Evolutionary conservation across 2,797 vertebrate species (phyloP), one percentile per base, ranked within the genome.

Genomic region (Neostethus bicornis): DNA sequence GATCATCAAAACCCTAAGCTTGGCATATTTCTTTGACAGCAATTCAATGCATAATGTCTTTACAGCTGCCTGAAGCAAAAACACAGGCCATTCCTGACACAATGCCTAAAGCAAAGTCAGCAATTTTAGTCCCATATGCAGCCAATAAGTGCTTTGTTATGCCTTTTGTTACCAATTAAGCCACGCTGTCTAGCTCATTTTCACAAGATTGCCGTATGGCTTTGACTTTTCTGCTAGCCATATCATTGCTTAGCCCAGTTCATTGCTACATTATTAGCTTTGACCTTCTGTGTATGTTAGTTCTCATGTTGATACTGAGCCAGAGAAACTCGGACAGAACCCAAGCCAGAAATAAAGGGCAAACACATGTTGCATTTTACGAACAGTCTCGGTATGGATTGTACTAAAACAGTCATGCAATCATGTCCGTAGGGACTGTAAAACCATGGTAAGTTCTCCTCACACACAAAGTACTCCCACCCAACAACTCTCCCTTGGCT

Each of bases 351-450:
- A 87, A 86, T 85, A 88, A 86, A 88, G 63, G 64, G 59, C 58
- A 74, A 86, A 80, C 86, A 85, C 77, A 85, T 87, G 87, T 84
- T 87, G 65, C 75, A 57, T 77, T 85, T 89, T 78, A 84, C 80
- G 79, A 83, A 80, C 50, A 70, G 66, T 53, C 61, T 44, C 25
- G 48, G 63, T 24, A 20, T 35, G 71, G 45, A 75, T 39, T 66
- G 23, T 61, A 65, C 46, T 61, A 56, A 56, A 42, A 53, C 57
- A 57, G 66, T 44, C 66, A 79, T 31, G 51, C 60, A 73, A 43
- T 69, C 47, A 28, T 61, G 71, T 75, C 79, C 50, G 43, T n/a
- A 10, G 83, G 73, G 80, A 84, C 64, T 48, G 51, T 64, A 39
- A 79, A 83, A 77, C 51, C 81, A 77, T 7, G 59, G 59, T 2